These are phyloP conservation scores for Paramisgurnus dabryanus DNA, from an alignment of 2,113 vertebrate species.

Conservation along the genomic window DNA sequence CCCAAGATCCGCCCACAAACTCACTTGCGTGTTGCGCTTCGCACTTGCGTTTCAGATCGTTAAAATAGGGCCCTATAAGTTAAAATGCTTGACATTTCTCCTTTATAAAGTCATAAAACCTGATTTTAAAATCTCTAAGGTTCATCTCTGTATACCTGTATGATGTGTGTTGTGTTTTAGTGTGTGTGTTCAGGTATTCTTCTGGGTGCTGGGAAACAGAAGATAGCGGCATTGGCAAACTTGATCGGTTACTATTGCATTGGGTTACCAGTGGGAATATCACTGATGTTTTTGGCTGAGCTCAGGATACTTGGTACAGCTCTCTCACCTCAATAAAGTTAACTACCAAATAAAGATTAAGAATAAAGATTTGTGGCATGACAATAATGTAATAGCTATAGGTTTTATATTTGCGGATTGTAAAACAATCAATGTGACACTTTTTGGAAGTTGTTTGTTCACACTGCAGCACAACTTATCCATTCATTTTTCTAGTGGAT, in stretches of 20 bases:
- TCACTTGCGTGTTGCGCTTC: too few relatives aligned
- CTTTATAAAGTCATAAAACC: background rate
- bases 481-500: too few relatives aligned
- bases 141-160: background rate
- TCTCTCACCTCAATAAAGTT: background rate
- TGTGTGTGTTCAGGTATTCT: constrained; percentile 79
- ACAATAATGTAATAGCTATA: too few relatives aligned
- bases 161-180: constrained; percentile 63
- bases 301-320: constrained; percentile 79
- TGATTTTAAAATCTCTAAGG: background rate
- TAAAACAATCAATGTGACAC: too few relatives aligned
- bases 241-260: constrained; percentile 77
- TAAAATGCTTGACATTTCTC: background rate
- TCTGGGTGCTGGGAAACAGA: constrained; percentile 84
- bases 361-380: too few relatives aligned
- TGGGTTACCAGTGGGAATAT: constrained; percentile 76
- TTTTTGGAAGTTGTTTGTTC: too few relatives aligned
- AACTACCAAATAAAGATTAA: too few relatives aligned
- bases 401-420: too few relatives aligned
- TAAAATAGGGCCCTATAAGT: too few relatives aligned
- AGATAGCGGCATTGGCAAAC: constrained; percentile 82
- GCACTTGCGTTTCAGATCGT: too few relatives aligned
- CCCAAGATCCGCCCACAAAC: too few relatives aligned
- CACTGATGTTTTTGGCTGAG: constrained; percentile 79
- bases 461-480: too few relatives aligned